Percentiles rank a stretch among this genome's conserved stretches.
Conservation (phyloP, 92 coral and sea anemone genomes). For the Galaxea fascicularis region DNA sequence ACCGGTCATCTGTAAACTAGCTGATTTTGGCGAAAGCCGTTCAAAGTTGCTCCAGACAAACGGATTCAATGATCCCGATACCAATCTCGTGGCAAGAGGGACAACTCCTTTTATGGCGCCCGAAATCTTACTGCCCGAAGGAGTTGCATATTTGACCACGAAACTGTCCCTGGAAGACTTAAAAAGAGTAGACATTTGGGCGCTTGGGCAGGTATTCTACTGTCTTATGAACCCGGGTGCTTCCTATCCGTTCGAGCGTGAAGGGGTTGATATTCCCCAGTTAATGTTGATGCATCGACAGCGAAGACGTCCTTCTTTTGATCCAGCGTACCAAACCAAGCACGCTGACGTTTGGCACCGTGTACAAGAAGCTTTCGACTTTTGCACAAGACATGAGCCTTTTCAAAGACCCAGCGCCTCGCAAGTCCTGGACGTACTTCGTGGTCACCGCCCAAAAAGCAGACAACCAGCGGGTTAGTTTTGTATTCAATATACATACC, state of each 20-base stretch:
- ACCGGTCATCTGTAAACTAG: conserved; percentile 35
- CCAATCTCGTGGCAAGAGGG: conserved; percentile 31
- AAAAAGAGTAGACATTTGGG: conserved; percentile 54
- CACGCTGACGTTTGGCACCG: conserved; percentile 14
- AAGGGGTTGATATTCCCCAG: background rate
- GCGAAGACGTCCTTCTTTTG: conserved; percentile 6
- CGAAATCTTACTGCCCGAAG: conserved; percentile 30
- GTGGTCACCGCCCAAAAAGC: background rate
- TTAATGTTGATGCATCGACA: conserved; percentile 13
- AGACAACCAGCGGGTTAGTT: background rate
- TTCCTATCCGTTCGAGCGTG: conserved; percentile 28
- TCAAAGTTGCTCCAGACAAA: conserved; percentile 33
- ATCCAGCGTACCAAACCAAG: conserved; percentile 2
- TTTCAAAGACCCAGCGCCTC: conserved; percentile 9
- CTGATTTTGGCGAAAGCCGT: conserved; percentile 54
- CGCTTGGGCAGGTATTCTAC: conserved; percentile 39
- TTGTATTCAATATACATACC: no score
- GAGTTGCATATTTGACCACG: background rate
- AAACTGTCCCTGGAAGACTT: conserved; percentile 32
- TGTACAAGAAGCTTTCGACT: conserved; percentile 18
- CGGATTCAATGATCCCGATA: background rate
- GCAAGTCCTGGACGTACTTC: background rate
- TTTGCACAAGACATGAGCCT: conserved; percentile 11
- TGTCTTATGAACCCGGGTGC: conserved; percentile 42
- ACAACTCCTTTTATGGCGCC: conserved; percentile 49